phyloP scores from a whole-genome alignment of 1,140 invertebrate species.

The Platyscapa corneri region DNA sequence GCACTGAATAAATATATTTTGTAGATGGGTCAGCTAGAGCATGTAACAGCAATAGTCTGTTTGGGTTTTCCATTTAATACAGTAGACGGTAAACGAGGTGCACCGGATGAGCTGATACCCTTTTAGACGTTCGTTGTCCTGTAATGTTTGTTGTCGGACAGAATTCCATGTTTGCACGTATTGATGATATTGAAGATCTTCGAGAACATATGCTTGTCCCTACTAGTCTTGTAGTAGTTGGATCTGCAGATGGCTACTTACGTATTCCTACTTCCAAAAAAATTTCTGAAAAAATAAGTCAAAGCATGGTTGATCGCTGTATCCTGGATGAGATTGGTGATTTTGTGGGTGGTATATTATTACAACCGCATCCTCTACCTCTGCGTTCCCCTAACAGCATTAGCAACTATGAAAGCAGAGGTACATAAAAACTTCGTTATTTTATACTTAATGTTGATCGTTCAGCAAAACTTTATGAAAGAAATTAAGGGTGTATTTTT shows the following conservation, averaged over 20 bases:
- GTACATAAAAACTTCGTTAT: neutral
- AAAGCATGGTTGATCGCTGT: constrained; percentile 87
- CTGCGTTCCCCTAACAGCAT: constrained; percentile 66
- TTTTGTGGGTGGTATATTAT: constrained; percentile 77
- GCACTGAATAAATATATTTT: constrained; percentile 13
- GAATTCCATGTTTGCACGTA: constrained; percentile 78
- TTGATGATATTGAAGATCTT: constrained; percentile 86
- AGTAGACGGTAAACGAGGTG: constrained; percentile 83
- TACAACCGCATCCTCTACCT: constrained; percentile 78
- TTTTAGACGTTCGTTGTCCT: constrained; percentile 84
- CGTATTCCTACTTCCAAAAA: constrained; percentile 83
- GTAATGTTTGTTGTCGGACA: constrained; percentile 89
- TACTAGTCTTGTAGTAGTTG: constrained; percentile 86
- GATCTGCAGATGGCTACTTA: constrained; percentile 86
- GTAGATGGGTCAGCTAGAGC: constrained; percentile 78
- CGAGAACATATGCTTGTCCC: constrained; percentile 84
- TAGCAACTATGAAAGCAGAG: constrained; percentile 31
- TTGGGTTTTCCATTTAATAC: constrained; percentile 87
- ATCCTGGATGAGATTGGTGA: constrained; percentile 82
- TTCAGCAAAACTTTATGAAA: too few species aligned
- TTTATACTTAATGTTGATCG: too few species aligned
- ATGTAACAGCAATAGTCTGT: constrained; percentile 85
- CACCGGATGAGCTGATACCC: constrained; percentile 88
- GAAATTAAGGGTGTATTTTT: too few species aligned
- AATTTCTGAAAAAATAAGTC: constrained; percentile 84